A percentile compares a stretch with the other conserved stretches of the same genome.
These are phyloP conservation scores for Sebastes oblongus DNA, from an alignment of 2,797 vertebrate genomes.

Conservation along the genomic window DNA sequence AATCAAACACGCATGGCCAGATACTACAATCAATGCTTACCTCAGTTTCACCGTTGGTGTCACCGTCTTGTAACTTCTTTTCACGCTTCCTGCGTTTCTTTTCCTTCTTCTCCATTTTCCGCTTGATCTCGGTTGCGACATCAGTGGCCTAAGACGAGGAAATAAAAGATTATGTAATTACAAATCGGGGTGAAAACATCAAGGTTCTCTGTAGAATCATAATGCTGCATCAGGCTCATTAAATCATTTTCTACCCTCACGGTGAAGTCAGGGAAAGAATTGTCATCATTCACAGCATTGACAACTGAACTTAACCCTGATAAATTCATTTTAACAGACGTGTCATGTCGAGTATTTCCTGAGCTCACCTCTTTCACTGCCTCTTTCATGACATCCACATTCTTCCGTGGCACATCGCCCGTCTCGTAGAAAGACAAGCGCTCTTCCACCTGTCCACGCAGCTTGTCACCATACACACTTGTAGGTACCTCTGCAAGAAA, in stretches of 20 bases:
- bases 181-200: rapidly evolving
- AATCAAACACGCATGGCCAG: constrained; percentile 71
- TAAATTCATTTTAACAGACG: rapidly evolving
- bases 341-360: neutral
- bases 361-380: constrained; percentile 87
- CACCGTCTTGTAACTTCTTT: constrained; percentile 81
- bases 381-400: constrained; percentile 96
- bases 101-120: constrained; percentile 89
- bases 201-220: rapidly evolving
- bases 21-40: neutral
- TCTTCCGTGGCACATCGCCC: constrained; percentile 91
- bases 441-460: constrained; percentile 94
- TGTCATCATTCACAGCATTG: constrained; percentile 87
- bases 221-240: constrained; percentile 94
- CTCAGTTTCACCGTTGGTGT: constrained; percentile 55
- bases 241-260: constrained; percentile 95
- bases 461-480: constrained; percentile 91
- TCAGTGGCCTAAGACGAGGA: constrained; percentile 81
- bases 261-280: constrained; percentile 75
- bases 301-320: rapidly evolving
- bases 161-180: rapidly evolving
- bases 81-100: constrained; percentile 90
- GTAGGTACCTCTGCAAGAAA: constrained; percentile 88
- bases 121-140: constrained; percentile 85
- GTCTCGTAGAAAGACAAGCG: constrained; percentile 94